Evolutionary conservation across 2,797 vertebrate species (phyloP).

Genomic region (Crenichthys baileyi): DNA sequence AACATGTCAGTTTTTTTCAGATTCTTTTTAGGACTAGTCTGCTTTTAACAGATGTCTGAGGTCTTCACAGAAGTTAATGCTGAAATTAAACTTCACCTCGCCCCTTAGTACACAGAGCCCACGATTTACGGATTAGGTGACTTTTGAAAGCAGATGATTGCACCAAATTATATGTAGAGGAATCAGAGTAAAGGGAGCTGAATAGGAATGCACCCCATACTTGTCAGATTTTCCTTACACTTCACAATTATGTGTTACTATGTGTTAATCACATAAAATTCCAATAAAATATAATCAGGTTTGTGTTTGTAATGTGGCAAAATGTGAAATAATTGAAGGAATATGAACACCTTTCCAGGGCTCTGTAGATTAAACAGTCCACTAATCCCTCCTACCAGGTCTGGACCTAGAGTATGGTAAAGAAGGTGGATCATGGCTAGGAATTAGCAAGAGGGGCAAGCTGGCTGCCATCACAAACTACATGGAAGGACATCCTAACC

Average conservation of each 20-base stretch:
- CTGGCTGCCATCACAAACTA: constrained; percentile 95
- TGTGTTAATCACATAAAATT: neutral
- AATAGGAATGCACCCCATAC: neutral
- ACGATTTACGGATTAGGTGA: neutral
- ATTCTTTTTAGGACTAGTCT: neutral
- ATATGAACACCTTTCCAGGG: neutral
- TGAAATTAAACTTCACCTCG: neutral
- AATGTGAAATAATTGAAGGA: neutral
- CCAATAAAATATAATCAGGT: neutral
- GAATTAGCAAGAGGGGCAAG: constrained; percentile 92
- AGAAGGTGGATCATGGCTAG: constrained; percentile 96
- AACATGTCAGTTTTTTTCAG: neutral
- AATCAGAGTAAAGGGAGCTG: neutral
- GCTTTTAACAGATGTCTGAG: neutral
- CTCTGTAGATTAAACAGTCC: neutral
- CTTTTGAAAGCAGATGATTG: neutral
- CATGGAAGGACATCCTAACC: constrained; percentile 85
- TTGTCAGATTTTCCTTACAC: neutral
- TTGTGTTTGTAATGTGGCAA: neutral
- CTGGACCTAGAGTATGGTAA: constrained; percentile 93
- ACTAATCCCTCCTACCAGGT: constrained; percentile 75
- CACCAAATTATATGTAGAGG: neutral
- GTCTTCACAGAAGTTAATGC: neutral
- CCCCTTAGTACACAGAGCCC: neutral
- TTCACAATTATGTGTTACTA: neutral